Evolutionary conservation across 2,888 invertebrate species (phyloP).

Genomic region (Chaetogeoica ovagalla): DNA sequence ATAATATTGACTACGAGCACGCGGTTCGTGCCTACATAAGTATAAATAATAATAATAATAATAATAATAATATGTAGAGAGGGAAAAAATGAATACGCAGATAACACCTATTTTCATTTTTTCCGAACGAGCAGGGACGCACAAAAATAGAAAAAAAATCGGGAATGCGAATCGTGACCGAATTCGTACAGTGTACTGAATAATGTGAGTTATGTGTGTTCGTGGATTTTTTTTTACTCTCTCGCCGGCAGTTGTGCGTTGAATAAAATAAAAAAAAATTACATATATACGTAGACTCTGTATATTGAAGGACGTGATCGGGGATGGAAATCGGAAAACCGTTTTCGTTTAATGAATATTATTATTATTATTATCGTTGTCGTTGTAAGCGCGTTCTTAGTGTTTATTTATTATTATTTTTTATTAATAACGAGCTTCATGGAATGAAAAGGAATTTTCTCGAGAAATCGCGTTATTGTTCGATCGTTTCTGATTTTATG

Average conservation of each 20-base stretch:
- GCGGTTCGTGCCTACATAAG: neutral
- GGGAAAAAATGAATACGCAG: neutral
- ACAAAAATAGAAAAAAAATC: conserved; percentile 12
- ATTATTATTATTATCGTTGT: conserved; percentile 20
- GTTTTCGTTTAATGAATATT: conserved; percentile 45
- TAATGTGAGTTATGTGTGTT: conserved; percentile 4
- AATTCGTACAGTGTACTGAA: neutral
- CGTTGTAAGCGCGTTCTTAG: neutral
- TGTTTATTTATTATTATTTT: conserved; percentile 29
- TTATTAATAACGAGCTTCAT: neutral
- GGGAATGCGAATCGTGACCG: conserved; percentile 16
- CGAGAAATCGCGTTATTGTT: no score
- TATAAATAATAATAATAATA: no score
- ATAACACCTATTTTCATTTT: conserved; percentile 11
- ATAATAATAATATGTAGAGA: no score
- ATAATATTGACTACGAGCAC: neutral
- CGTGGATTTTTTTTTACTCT: conserved; percentile 7
- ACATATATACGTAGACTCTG: conserved; percentile 9
- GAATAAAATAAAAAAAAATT: conserved; percentile 50
- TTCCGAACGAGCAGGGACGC: neutral
- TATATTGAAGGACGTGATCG: conserved; percentile 39
- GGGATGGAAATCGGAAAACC: conserved; percentile 34
- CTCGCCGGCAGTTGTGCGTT: conserved; percentile 33
- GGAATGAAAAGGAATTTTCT: conserved; percentile 1
- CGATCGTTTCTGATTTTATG: conserved; percentile 8